A percentile compares a stretch with the other conserved stretches of the same genome.
Evolutionary conservation across 2,797 vertebrate genomes (phyloP).

Genomic region (Premnoplex brunnescens): DNA sequence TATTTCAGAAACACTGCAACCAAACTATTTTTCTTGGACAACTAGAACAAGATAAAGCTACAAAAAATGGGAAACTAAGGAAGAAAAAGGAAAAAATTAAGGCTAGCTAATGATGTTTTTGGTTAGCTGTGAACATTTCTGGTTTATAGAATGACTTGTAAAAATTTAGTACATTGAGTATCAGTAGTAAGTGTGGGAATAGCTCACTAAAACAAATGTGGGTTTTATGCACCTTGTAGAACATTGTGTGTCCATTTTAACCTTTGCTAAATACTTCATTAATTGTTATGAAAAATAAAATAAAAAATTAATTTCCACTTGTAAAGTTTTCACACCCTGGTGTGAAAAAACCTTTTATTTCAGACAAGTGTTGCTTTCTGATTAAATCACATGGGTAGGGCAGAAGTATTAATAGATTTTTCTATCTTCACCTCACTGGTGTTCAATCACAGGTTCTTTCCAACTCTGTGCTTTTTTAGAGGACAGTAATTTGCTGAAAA

Average conservation of each 20-base stretch:
- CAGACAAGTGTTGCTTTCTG: background rate
- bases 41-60: background rate
- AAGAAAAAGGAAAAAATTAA: background rate
- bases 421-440: background rate
- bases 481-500: background rate
- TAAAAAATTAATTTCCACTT: background rate
- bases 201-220: background rate
- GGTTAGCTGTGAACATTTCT: background rate
- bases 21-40: background rate
- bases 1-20: background rate
- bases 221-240: background rate
- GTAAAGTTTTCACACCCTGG: background rate
- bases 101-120: background rate
- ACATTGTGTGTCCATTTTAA: background rate
- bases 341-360: background rate
- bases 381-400: background rate
- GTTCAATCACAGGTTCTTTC: background rate
- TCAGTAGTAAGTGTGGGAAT: background rate
- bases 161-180: background rate
- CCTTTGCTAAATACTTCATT: background rate
- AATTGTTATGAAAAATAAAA: background rate
- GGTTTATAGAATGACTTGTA: background rate
- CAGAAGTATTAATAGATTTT: background rate
- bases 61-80: background rate
- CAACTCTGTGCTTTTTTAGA: background rate